A percentile compares a stretch with the other conserved stretches of the same genome.
phyloP scores from a whole-genome alignment of 2,797 vertebrate genomes.

The Anguilla obscura region DNA sequence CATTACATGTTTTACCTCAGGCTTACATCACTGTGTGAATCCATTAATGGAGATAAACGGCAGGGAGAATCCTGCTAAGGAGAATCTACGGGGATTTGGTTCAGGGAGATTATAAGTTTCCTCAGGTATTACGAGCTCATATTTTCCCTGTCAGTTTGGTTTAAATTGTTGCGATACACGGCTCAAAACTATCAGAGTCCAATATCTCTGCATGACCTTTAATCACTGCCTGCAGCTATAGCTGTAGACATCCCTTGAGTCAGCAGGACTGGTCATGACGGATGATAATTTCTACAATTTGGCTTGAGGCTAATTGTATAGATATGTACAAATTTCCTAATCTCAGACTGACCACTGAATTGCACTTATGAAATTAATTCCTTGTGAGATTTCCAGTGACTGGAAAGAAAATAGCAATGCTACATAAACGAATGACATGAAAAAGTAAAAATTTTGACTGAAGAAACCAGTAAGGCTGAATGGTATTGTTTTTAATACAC shows the following conservation, averaged over 20 bases:
- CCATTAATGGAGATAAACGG: not conserved
- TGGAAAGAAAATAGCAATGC: conserved; percentile 24
- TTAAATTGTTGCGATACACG: conserved; percentile 31
- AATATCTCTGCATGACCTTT: conserved; percentile 33
- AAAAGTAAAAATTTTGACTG: conserved; percentile 31
- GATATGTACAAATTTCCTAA: conserved; percentile 40
- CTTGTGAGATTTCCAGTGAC: not conserved
- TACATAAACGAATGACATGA: conserved; percentile 22
- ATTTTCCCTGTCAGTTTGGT: conserved; percentile 23
- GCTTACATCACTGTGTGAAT: not conserved
- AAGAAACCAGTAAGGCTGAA: conserved; percentile 13
- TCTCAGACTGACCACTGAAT: conserved; percentile 51
- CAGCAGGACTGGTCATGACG: conserved; percentile 50
- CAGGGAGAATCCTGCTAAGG: conserved; percentile 16
- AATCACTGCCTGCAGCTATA: conserved; percentile 16
- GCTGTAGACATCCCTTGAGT: conserved; percentile 37
- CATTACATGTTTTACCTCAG: conserved; percentile 10
- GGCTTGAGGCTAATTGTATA: conserved; percentile 59
- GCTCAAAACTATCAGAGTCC: not conserved
- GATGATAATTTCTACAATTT: conserved; percentile 55
- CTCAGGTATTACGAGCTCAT: conserved; percentile 10
- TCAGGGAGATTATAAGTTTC: conserved; percentile 23
- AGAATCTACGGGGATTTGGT: conserved; percentile 25
- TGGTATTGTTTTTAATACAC: not conserved
- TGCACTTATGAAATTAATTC: conserved; percentile 33